These are phyloP conservation scores for Rhingia campestris DNA, from an alignment of 2,888 invertebrate genomes.

Conservation along the genomic window DNA sequence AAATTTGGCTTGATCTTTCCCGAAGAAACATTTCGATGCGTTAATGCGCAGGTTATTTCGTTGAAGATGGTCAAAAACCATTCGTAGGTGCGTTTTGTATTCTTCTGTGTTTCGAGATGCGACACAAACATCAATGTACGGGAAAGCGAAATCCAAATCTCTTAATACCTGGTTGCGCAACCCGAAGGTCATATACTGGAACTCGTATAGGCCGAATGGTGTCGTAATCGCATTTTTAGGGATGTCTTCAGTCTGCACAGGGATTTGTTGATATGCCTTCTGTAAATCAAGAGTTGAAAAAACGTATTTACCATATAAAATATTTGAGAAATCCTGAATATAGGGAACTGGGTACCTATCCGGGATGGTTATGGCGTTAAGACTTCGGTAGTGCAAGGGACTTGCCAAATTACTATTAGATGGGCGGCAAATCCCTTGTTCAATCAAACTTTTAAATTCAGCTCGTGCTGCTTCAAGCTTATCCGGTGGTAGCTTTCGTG, in stretches of 20 bases:
- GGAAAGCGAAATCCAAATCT: too few species aligned
- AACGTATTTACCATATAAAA: slow-evolving; percentile 24
- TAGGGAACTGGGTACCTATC: not conserved
- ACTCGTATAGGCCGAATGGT: slow-evolving; percentile 2
- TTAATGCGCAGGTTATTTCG: too few species aligned
- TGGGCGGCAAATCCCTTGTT: slow-evolving; percentile 80
- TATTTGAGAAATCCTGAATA: slow-evolving; percentile 4
- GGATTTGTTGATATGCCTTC: slow-evolving; percentile 38
- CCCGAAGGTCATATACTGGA: not conserved
- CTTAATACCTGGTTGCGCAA: too few species aligned
- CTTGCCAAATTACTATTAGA: slow-evolving; percentile 80
- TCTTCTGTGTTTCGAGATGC: too few species aligned
- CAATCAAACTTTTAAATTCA: slow-evolving; percentile 52
- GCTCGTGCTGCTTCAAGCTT: slow-evolving; percentile 24
- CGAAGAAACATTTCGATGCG: too few species aligned
- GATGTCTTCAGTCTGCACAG: too few species aligned
- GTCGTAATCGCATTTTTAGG: not conserved
- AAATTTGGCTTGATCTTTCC: too few species aligned
- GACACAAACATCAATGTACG: too few species aligned
- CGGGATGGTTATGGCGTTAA: not conserved
- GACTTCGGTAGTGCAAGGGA: slow-evolving; percentile 76
- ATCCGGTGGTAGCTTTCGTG: slow-evolving; percentile 76
- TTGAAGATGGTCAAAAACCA: too few species aligned
- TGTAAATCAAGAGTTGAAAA: slow-evolving; percentile 56
- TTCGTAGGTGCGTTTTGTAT: too few species aligned